These are phyloP conservation scores for Sterna hirundo DNA, from an alignment of 2,113 vertebrate genomes.

Conservation along the genomic window DNA sequence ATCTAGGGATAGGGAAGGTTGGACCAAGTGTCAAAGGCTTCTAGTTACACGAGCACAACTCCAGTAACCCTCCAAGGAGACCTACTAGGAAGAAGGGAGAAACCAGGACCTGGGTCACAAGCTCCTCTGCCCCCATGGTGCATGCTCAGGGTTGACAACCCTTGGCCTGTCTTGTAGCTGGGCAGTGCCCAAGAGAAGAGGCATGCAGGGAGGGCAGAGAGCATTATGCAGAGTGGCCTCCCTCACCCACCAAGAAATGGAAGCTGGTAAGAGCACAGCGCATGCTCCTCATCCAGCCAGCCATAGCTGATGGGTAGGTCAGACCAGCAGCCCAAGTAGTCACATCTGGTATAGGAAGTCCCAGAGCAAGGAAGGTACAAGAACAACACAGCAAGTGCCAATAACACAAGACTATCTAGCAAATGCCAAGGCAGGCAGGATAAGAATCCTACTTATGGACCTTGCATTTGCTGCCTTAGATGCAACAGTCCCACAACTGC, in stretches of 20 bases:
- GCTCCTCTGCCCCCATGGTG: not conserved
- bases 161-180: accelerated
- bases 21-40: not conserved
- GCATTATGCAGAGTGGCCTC: not conserved
- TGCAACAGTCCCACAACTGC: not conserved
- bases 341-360: not conserved
- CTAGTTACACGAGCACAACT: not conserved
- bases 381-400: not conserved
- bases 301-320: not conserved
- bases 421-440: not conserved
- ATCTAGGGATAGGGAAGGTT: accelerated
- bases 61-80: not conserved
- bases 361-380: not conserved
- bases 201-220: not conserved
- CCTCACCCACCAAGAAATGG: not conserved
- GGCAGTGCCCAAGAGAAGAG: not conserved
- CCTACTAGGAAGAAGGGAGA: not conserved
- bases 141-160: not conserved
- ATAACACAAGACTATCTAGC: not conserved
- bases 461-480: not conserved
- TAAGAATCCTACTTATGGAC: not conserved
- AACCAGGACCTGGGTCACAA: not conserved
- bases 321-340: not conserved
- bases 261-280: not conserved
- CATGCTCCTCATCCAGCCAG: not conserved